Base-by-base conservation (phyloP, 2,888 invertebrate genomes). In the Drosophila setosimentum region DNA sequence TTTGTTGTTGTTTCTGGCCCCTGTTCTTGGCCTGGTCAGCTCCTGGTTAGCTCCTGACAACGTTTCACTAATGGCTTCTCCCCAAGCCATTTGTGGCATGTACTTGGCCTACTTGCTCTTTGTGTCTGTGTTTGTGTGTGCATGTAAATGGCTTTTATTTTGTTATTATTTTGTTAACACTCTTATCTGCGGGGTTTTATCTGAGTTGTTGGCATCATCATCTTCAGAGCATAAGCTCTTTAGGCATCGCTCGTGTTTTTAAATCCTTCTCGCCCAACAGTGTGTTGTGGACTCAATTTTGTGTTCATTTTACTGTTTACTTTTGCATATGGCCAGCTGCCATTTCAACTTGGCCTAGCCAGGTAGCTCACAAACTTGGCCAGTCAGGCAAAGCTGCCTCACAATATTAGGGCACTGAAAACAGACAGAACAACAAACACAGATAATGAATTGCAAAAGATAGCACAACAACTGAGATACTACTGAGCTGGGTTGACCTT, bases 161-260 rank as follows among this genome's bases (percentile, higher is more conserved):
- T 83, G 79, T 88, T 87, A 86, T 86, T 87, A 88, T 87, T 87
- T 88, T 77, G 84, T 82, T 88, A 88, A 78, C 85, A 78, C 83
- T 83, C 70, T 78, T 80, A 87, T 81, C 83, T 87, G 63, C 16
- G 40, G 71, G 80, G 61, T 70, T 75, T 82, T 73, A 80, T 82
- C 75, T 51, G 75, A 67, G 63, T 67, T 65, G 68, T 55, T 66
- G 80, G 58, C 33, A 67, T 74, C 66, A 78, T 67, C 73, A 73
- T 73, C 68, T 51, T 30, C 60, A 21, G 21, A 58, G 40, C 63
- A 49, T 84, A 87, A 85, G 85, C 87, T 81, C 80, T 87, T 82
- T 77, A 67, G 77, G 68, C 82, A 70, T 67, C 51, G 74, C 69
- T 73, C 79, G 71, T 51, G 10, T 64, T 80, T 83, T 83, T 83